Evolutionary conservation across 2,888 invertebrate species (phyloP), one percentile per base, ranked within the genome.

Genomic region (Metacarcinus magister): DNA sequence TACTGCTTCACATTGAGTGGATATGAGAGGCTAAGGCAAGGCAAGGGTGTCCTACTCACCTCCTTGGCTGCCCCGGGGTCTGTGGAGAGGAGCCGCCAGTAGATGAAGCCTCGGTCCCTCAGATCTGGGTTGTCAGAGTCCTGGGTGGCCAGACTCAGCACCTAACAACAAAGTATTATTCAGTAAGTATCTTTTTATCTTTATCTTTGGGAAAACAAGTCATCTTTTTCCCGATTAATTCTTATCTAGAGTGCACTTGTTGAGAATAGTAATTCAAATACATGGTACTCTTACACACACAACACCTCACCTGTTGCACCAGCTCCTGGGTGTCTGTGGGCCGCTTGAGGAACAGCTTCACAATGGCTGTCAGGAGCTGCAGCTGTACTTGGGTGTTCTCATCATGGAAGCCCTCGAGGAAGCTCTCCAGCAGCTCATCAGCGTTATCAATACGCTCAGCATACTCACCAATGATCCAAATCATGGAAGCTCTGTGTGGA

Each of bases 11-110:
- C 28, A 75, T 0, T n/a, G 75, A 75, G 75, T 75, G n/a, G 2
- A 28, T 75, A 28, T 75, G 75, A 75, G n/a, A 23, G 19, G 19
- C 39, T 39, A 39, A 39, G 48, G 48, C 13, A 13, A 48, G 48
- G 48, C 48, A 90, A 5, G 39, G 39, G 94, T 8, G 48, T 4
- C 44, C 75, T 16, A 16, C 95, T 94, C 23, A 96, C 96, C 98
- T 99, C 99, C 97, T 99, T 99, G 43, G 99, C 99, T 0, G 99
- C 99, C 7, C 99, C 99, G 0, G 99, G 99, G 98, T 99, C 99
- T 0, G 99, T 99, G 75, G 99, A 99, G 60, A 99, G 98, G 95
- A 99, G 98, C 92, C 99, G 98, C 99, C 99, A 99, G 98, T 99
- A 99, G 97, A 99, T 99, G 98, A 99, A 99, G 92, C 99, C 99